Evolutionary conservation across 2,888 invertebrate species (phyloP).

Genomic region (Physocephala rufipes): DNA sequence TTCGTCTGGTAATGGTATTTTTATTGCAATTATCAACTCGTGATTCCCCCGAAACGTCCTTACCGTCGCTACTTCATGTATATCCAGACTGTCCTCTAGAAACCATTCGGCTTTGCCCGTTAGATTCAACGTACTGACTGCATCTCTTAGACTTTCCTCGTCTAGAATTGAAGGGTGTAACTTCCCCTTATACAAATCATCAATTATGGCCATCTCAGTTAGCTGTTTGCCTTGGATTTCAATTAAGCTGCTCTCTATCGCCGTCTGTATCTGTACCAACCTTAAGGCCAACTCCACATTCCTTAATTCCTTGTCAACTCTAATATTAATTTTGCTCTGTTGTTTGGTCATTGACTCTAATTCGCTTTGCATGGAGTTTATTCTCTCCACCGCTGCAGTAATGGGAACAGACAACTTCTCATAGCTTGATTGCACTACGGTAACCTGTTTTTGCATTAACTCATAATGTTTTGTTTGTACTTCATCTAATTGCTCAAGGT

Average conservation of each 20-base stretch:
- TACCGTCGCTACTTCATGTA: not conserved
- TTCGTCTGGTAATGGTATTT: no score
- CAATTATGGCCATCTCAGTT: not conserved
- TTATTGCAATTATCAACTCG: not conserved
- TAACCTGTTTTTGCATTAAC: not conserved
- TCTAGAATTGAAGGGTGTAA: no score
- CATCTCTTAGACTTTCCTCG: no score
- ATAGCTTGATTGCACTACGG: not conserved
- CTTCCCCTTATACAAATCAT: not conserved
- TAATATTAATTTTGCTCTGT: not conserved
- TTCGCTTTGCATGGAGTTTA: no score
- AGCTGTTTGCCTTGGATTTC: no score
- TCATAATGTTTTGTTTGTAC: not conserved
- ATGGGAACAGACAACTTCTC: no score
- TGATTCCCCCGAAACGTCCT: not conserved
- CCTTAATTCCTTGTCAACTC: not conserved
- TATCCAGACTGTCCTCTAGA: constrained; percentile 3
- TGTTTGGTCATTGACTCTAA: not conserved
- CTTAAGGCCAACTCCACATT: not conserved
- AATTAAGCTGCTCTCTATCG: no score
- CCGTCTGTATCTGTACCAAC: constrained; percentile 1
- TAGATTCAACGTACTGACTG: not conserved
- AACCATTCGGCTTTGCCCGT: no score
- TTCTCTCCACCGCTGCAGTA: no score
- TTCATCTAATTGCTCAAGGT: not conserved